Evolutionary conservation across 1,140 invertebrate species (phyloP).

Genomic region (Dendroctonus ponderosae): DNA sequence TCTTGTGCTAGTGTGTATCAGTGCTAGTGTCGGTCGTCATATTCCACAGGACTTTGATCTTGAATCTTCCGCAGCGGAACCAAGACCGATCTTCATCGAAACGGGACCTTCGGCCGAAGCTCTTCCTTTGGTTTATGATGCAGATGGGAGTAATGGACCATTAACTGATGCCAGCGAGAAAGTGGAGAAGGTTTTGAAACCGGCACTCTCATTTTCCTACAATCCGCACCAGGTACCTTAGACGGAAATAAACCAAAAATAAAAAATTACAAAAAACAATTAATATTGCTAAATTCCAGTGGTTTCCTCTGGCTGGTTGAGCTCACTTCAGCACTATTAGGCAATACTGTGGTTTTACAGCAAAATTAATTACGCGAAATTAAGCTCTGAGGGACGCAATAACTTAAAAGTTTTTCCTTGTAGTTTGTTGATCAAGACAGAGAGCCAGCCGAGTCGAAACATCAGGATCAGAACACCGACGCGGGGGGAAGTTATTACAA

Average conservation of each 20-base stretch:
- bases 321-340: too few species aligned
- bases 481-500: background rate
- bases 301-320: too few species aligned
- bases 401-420: too few species aligned
- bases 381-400: too few species aligned
- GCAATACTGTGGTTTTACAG: too few species aligned
- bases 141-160: constrained; percentile 23
- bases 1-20: constrained; percentile 20
- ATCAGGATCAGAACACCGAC: background rate
- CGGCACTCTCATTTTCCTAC: constrained; percentile 40
- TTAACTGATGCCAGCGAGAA: constrained; percentile 37
- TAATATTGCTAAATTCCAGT: too few species aligned
- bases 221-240: background rate
- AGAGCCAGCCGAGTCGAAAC: constrained; percentile 12
- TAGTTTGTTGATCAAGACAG: background rate
- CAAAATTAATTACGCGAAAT: too few species aligned
- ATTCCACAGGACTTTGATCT: constrained; percentile 30
- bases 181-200: constrained; percentile 39
- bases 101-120: constrained; percentile 25
- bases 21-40: constrained; percentile 14
- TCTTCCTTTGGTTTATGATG: constrained; percentile 29
- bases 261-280: too few species aligned
- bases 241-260: too few species aligned
- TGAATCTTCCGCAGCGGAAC: constrained; percentile 36
- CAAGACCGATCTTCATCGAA: constrained; percentile 37